phyloP scores from a whole-genome alignment of 2,888 invertebrate genomes.

The Crematogaster levior region DNA sequence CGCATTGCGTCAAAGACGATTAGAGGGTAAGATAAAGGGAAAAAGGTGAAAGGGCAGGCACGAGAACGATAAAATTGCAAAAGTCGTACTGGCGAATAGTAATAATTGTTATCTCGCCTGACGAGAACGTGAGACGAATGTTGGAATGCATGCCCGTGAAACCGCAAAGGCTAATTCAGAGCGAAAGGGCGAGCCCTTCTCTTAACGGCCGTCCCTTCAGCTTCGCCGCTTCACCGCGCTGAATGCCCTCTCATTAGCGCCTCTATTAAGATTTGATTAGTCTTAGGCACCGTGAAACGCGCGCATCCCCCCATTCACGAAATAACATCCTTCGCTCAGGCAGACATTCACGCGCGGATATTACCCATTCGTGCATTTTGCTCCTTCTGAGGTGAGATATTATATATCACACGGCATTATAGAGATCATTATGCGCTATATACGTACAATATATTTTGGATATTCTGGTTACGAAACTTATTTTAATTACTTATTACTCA shows the following conservation, averaged over 20 bases:
- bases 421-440: not conserved
- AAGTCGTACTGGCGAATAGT: slow-evolving; percentile 74
- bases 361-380: slow-evolving; percentile 30
- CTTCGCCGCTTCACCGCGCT: slow-evolving; percentile 67
- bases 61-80: slow-evolving; percentile 74
- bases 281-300: slow-evolving; percentile 75
- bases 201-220: slow-evolving; percentile 48
- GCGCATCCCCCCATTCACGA: slow-evolving; percentile 74
- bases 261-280: slow-evolving; percentile 84
- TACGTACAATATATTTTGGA: not conserved
- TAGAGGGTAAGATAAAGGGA: slow-evolving; percentile 39
- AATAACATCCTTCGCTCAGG: slow-evolving; percentile 73
- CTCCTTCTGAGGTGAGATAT: not conserved
- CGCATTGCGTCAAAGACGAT: slow-evolving; percentile 15
- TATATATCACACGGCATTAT: slow-evolving; percentile 7
- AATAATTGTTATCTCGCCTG: slow-evolving; percentile 80
- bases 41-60: not conserved
- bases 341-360: slow-evolving; percentile 28
- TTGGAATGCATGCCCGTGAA: slow-evolving; percentile 73
- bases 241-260: slow-evolving; percentile 83
- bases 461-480: not conserved
- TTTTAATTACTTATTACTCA: not conserved
- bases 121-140: slow-evolving; percentile 81
- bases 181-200: slow-evolving; percentile 55
- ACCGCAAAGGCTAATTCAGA: slow-evolving; percentile 79